A percentile compares a stretch with the other conserved stretches of the same genome.
These are phyloP conservation scores for Aurelia sp. DNA, from an alignment of 30 jellyfish, hydroid and myxozoan genomes.

Conservation along the genomic window DNA sequence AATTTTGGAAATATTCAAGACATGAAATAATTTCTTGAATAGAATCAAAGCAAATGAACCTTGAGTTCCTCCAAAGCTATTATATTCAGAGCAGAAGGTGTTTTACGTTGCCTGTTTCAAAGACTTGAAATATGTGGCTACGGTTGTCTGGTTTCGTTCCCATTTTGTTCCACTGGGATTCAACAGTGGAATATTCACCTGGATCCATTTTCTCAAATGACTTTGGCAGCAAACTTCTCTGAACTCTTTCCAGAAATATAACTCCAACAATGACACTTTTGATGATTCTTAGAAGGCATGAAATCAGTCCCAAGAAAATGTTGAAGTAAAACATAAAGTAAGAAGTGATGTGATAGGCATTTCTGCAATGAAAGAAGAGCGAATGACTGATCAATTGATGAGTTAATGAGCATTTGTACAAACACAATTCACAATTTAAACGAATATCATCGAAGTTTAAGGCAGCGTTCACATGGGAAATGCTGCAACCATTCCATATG, in stretches of 20 bases:
- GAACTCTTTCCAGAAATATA: constrained; percentile 82
- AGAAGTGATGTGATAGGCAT: constrained; percentile 83
- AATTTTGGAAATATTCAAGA: too few relatives aligned
- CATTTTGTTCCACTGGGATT: background rate
- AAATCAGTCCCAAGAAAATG: constrained; percentile 85
- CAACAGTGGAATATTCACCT: constrained; percentile 41
- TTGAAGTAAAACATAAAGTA: constrained; percentile 86
- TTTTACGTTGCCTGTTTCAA: background rate
- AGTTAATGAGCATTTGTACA: too few relatives aligned
- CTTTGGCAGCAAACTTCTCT: constrained; percentile 84
- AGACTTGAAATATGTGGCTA: background rate
- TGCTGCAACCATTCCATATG: too few relatives aligned
- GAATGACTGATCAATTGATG: too few relatives aligned
- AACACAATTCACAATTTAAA: too few relatives aligned
- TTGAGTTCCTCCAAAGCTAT: too few relatives aligned
- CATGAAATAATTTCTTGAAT: too few relatives aligned
- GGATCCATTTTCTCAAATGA: constrained; percentile 86
- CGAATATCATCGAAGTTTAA: too few relatives aligned
- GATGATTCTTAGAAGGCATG: constrained; percentile 81
- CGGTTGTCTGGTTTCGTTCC: background rate
- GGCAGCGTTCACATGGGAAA: too few relatives aligned
- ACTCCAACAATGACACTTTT: constrained; percentile 75
- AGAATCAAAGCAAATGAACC: too few relatives aligned
- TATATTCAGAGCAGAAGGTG: too few relatives aligned
- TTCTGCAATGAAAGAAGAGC: constrained; percentile 46